A percentile compares a stretch with the other conserved stretches of the same genome.
phyloP scores from a whole-genome alignment of 2,797 vertebrate genomes.

The Enoplosus armatus region DNA sequence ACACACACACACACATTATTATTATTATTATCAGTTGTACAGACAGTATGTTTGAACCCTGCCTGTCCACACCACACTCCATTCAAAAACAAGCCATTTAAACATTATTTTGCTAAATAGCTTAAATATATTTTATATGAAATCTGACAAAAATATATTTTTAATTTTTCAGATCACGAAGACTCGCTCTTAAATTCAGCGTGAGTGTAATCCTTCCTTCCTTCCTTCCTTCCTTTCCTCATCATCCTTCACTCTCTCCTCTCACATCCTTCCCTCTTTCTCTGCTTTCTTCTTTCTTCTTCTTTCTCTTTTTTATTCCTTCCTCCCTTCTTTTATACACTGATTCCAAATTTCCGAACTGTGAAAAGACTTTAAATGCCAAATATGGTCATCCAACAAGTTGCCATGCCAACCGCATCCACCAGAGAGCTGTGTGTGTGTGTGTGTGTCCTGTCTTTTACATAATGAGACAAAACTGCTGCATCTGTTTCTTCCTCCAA shows the following conservation, averaged over 20 bases:
- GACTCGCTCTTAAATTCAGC: constrained; percentile 5
- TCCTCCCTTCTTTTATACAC: constrained; percentile 4
- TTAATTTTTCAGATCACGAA: not conserved
- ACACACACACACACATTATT: not conserved
- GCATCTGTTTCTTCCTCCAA: constrained; percentile 70
- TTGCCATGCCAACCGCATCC: constrained; percentile 78
- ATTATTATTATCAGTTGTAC: not conserved
- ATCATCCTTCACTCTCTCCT: not conserved
- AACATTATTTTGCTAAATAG: constrained; percentile 2
- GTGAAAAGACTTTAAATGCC: constrained; percentile 56
- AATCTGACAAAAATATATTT: not conserved
- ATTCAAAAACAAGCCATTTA: not conserved
- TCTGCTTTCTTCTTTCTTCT: too few relatives aligned
- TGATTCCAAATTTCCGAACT: constrained; percentile 33
- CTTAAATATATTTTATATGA: not conserved
- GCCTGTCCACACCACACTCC: not conserved
- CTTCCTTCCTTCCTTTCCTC: not conserved
- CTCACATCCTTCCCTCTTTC: not conserved
- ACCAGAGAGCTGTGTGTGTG: constrained; percentile 49
- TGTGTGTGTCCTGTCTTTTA: constrained; percentile 35
- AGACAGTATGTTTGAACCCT: not conserved
- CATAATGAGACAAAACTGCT: constrained; percentile 68
- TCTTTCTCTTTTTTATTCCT: too few relatives aligned
- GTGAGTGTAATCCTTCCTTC: not conserved
- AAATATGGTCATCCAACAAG: constrained; percentile 62